Evolutionary conservation across 2,888 invertebrate genomes (phyloP), one percentile per base, ranked within the genome.

Genomic region (Stenurella melanura): DNA sequence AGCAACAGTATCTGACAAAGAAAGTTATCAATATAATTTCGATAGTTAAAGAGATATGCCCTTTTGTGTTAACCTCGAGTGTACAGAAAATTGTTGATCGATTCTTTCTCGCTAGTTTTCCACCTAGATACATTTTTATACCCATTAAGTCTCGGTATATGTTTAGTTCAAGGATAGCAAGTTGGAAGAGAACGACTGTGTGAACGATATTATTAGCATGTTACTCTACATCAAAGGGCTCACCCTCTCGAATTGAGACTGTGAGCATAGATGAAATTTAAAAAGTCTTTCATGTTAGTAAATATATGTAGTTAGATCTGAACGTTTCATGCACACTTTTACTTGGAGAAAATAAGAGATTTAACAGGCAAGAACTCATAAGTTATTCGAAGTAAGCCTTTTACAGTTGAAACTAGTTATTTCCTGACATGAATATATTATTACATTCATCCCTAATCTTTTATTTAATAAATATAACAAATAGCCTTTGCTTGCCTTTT

Each of bases 281-380:
- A 58, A 58, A 19, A 19, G 19, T 19, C 58, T 58, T 58, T 58
- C 58, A 58, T 58, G 58, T 58, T 58, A 10, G 58, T 21, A 58
- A 58, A 19, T 58, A 58, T 21, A 21, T 21, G 10, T 21, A 21
- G 19, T 15, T 58, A 58, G 21, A 58, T 21, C 58, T 12, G 19
- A 21, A 21, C 58, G 19, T 58, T 58, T 19, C 58, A 19, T 58
- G 12, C 18, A 58, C 9, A 50, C 50, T 42, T 15, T 42, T 42
- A 42, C 12, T 58, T 58, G 12, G 15, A 19, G 58, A 21, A 58
- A 58, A 58, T 58, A 21, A 19, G 12, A 11, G 21, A 58, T 58
- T 58, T 58, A 21, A 18, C 19, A 0, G 21, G 58, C 58, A 19
- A 58, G 3, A 58, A 1, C 6, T 15, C 42, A 12, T 12, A 42